phyloP scores from a whole-genome alignment of 2,797 vertebrate species.

The Myoxocephalus aenaeus region DNA sequence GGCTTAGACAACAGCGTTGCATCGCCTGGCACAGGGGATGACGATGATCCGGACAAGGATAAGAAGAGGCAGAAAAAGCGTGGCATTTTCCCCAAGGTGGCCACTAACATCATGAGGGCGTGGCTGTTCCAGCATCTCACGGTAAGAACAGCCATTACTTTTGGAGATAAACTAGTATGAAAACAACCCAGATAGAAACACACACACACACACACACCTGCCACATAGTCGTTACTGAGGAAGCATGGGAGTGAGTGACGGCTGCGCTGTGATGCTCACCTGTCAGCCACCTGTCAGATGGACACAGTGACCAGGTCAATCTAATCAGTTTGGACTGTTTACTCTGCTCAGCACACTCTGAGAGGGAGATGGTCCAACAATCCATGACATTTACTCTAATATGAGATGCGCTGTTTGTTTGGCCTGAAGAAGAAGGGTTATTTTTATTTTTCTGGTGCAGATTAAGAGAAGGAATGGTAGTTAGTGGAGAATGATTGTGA shows the following conservation, averaged over 20 bases:
- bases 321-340: constrained; percentile 78
- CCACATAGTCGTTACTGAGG: constrained; percentile 52
- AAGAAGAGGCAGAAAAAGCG: constrained; percentile 99
- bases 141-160: constrained; percentile 83
- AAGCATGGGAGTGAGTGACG: constrained; percentile 56
- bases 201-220: constrained; percentile 33
- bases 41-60: constrained; percentile 98
- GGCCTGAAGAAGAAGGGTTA: constrained; percentile 26
- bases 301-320: constrained; percentile 77
- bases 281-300: constrained; percentile 75
- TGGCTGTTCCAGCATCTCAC: constrained; percentile 99
- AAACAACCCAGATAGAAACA: constrained; percentile 25
- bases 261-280: constrained; percentile 64
- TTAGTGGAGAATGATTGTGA: constrained; percentile 14
- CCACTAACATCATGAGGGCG: constrained; percentile 99
- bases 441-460: constrained; percentile 5
- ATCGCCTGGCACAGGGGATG: constrained; percentile 98
- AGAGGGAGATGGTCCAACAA: constrained; percentile 33
- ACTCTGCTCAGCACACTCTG: constrained; percentile 62
- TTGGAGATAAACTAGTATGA: neutral
- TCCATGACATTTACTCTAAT: constrained; percentile 50
- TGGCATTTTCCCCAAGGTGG: constrained; percentile 99
- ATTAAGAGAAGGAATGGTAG: constrained; percentile 5
- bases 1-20: constrained; percentile 99
- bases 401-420: constrained; percentile 48